Conservation (phyloP, 53 echinoderm and acorn worm genomes). For the Echinometra lucunter region DNA sequence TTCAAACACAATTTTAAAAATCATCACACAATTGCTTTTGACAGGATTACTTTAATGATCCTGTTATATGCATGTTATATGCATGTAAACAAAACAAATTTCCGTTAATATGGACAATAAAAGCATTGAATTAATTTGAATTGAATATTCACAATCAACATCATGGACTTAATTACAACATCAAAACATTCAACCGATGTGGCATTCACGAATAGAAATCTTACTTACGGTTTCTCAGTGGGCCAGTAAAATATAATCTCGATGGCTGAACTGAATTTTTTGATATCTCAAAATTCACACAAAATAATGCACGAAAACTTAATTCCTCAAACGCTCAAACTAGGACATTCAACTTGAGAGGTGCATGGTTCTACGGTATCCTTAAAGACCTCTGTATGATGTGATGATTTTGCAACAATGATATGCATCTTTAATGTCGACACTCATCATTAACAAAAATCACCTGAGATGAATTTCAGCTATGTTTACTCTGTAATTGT, state of each 20-base stretch:
- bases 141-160: too few relatives aligned
- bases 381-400: background rate
- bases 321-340: background rate
- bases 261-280: background rate
- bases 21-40: too few relatives aligned
- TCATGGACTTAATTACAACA: background rate
- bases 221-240: background rate
- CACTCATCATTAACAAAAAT: conserved; percentile 4
- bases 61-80: too few relatives aligned
- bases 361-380: background rate
- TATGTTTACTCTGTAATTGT: conserved; percentile 40
- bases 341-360: background rate
- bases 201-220: background rate
- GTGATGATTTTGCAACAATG: background rate
- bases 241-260: background rate
- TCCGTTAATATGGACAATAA: too few relatives aligned
- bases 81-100: too few relatives aligned
- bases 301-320: background rate
- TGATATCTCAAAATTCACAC: background rate
- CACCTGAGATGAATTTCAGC: background rate
- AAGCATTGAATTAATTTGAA: too few relatives aligned
- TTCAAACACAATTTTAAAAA: too few relatives aligned
- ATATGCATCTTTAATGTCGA: background rate
- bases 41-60: too few relatives aligned
- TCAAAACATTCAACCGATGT: background rate